Evolutionary conservation across 1,140 invertebrate genomes (phyloP).

Genomic region (Sipha flava): DNA sequence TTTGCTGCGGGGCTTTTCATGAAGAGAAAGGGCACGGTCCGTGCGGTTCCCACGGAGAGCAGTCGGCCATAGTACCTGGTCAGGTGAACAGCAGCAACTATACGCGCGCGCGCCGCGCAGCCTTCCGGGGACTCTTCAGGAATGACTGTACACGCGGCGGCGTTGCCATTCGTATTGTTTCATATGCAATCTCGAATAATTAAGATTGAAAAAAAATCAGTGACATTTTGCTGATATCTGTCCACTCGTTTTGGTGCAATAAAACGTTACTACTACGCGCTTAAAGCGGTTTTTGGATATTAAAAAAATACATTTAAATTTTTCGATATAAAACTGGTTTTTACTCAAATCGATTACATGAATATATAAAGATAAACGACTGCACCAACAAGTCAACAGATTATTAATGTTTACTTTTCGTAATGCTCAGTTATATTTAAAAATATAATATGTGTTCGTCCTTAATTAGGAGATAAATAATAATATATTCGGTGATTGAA

Average conservation of each 20-base stretch:
- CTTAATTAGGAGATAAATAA: no score
- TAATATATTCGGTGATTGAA: no score
- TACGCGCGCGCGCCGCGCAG: neutral
- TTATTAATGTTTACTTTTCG: neutral
- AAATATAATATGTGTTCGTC: neutral
- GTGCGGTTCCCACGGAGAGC: conserved; percentile 30
- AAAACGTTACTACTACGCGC: neutral
- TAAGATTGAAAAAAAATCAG: neutral
- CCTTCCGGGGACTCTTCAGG: conserved; percentile 23
- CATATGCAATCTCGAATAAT: neutral
- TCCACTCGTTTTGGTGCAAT: neutral
- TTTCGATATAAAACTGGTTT: conserved; percentile 1
- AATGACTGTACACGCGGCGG: neutral
- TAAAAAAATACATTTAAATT: neutral
- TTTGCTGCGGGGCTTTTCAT: conserved; percentile 7
- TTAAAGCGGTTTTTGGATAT: neutral
- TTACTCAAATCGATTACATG: neutral
- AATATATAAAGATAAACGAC: neutral
- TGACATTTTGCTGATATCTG: neutral
- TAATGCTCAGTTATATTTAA: neutral
- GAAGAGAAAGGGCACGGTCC: conserved; percentile 32
- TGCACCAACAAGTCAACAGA: neutral
- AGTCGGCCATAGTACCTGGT: conserved; percentile 32
- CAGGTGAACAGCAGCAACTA: conserved; percentile 27
- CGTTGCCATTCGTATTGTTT: conserved; percentile 11